phyloP scores from a whole-genome alignment of 2,797 vertebrate genomes.

The Austrolebias charrua region DNA sequence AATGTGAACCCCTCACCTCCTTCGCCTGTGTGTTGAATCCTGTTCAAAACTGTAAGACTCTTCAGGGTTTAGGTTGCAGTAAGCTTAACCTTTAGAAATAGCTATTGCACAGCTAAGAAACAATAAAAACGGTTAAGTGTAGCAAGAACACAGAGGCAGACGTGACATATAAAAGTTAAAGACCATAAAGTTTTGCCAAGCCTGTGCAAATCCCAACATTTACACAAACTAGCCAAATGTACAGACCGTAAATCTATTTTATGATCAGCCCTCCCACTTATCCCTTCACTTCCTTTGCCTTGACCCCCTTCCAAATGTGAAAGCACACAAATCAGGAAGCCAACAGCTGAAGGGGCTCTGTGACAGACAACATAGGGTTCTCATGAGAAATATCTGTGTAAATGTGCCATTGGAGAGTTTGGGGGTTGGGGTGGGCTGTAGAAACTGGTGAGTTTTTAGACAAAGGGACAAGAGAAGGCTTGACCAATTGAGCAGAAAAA shows the following conservation, averaged over 20 bases:
- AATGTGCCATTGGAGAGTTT: constrained; percentile 8
- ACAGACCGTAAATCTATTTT: constrained; percentile 4
- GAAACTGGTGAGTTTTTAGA: background rate
- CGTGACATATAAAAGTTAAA: constrained; percentile 4
- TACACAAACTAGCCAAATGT: constrained; percentile 15
- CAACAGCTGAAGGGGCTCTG: constrained; percentile 61
- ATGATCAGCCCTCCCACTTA: constrained; percentile 12
- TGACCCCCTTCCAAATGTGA: constrained; percentile 9
- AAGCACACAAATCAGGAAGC: constrained; percentile 50
- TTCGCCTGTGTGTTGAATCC: constrained; percentile 19
- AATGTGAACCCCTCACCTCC: constrained; percentile 51
- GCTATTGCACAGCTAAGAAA: background rate
- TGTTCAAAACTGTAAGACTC: constrained; percentile 6
- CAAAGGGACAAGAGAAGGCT: background rate
- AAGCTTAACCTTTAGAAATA: background rate
- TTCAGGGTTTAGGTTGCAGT: constrained; percentile 12
- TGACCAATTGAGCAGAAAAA: background rate
- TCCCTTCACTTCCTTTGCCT: constrained; percentile 22
- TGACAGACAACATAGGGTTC: constrained; percentile 45
- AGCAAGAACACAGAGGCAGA: too few species aligned
- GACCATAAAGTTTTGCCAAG: constrained; percentile 17
- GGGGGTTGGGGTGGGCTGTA: constrained; percentile 3
- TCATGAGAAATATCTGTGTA: constrained; percentile 37
- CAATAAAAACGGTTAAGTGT: too few species aligned
- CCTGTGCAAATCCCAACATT: constrained; percentile 24